A percentile compares a stretch with the other conserved stretches of the same genome.
Conservation (phyloP, 2,797 vertebrate species). For the Coracias cyanogaster region DNA sequence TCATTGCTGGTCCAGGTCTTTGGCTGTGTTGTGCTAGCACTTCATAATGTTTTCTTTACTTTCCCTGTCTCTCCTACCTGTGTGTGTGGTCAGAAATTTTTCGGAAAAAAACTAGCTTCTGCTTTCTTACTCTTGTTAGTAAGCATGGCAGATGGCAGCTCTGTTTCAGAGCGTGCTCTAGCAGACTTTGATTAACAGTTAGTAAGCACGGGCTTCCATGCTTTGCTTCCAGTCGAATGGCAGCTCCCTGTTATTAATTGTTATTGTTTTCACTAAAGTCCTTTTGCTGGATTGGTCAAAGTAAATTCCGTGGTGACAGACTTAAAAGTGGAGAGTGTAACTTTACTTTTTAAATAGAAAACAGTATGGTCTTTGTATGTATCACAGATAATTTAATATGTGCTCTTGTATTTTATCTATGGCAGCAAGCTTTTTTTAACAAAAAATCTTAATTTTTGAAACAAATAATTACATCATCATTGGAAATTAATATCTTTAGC, state of each 20-base stretch:
- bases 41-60: background rate
- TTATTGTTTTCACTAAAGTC: background rate
- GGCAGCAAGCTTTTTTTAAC: background rate
- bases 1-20: background rate
- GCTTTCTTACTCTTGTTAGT: background rate
- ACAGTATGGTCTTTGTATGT: background rate
- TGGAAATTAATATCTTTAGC: background rate
- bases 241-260: background rate
- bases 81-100: background rate
- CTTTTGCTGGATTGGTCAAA: background rate
- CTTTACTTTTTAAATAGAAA: background rate
- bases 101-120: background rate
- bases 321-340: background rate
- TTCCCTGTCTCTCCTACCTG: background rate
- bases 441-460: background rate
- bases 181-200: background rate
- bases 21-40: background rate
- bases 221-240: background rate
- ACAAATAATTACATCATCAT: background rate
- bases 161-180: background rate
- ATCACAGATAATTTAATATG: background rate
- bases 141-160: background rate
- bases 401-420: background rate
- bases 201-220: background rate
- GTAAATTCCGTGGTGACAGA: background rate